phyloP scores from a whole-genome alignment of 2,113 vertebrate genomes.

The Hassar affinis region DNA sequence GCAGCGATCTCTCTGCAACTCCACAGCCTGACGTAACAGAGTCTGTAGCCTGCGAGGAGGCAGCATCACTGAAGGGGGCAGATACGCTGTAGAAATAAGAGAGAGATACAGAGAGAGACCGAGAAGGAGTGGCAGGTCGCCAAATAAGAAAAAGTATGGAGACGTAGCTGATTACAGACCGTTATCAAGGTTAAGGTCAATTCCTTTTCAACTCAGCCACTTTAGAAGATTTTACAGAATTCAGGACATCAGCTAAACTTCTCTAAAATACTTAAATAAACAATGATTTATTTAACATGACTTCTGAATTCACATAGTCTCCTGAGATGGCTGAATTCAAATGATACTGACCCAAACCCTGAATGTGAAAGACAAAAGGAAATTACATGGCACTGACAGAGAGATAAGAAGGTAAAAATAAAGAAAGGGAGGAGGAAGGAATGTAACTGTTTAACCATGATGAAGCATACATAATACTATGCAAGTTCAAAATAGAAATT shows the following conservation, averaged over 20 bases:
- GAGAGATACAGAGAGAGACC: constrained; percentile 27
- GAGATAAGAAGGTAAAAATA: constrained; percentile 20
- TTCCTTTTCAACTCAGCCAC: constrained; percentile 47
- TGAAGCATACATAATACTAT: background rate
- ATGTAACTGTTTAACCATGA: constrained; percentile 17
- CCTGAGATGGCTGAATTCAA: constrained; percentile 45
- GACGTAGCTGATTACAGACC: constrained; percentile 35
- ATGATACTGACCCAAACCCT: constrained; percentile 48
- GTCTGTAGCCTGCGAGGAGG: constrained; percentile 92
- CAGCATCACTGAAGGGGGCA: constrained; percentile 97
- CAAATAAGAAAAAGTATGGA: constrained; percentile 25
- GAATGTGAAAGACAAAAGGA: constrained; percentile 39
- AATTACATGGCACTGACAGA: constrained; percentile 54
- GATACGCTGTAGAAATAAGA: constrained; percentile 76
- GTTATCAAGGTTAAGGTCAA: constrained; percentile 34
- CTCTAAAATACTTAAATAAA: background rate
- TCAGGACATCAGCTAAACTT: constrained; percentile 5
- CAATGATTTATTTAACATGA: background rate
- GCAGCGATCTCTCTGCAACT: constrained; percentile 93
- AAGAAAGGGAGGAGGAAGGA: constrained; percentile 10
- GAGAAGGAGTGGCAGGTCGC: constrained; percentile 29
- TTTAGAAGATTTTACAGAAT: constrained; percentile 44
- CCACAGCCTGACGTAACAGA: constrained; percentile 90
- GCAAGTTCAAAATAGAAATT: background rate
- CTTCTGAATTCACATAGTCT: constrained; percentile 37